Evolutionary conservation across 2,888 invertebrate species (phyloP), one percentile per base, ranked within the genome.

Genomic region (Steinernema scapterisci): DNA sequence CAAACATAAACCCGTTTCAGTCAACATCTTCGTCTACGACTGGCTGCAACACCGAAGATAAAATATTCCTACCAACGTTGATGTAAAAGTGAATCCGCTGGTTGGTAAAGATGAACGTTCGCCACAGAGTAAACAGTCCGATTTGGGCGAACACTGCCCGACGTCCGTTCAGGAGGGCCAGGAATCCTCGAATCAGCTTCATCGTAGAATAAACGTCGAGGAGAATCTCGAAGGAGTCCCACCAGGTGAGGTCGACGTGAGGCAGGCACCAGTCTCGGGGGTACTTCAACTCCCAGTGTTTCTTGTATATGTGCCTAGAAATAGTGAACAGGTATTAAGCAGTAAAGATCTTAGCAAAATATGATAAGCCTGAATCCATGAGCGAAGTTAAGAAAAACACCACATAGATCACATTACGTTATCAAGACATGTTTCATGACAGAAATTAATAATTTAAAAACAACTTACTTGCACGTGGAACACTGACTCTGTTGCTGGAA

Each of bases 401-500:
- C 13, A 7, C 13, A 45, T 45, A 9, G 45, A 13, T 9, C 45
- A 45, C 45, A 7, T 7, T 45, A 45, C 7, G 13, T 45, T 45
- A n/a, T 45, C 45, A 45, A 13, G 7, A 45, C 13, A 9, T 45
- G 45, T 13, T 13, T 9, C 13, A 45, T 45, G 13, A 45, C 45
- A 13, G 45, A 13, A 13, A n/a, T n/a, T 45, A 45, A 45, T 45
- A 9, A 45, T 45, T 9, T 45, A 45, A 45, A 7, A 45, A 45
- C 13, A 13, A 56, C 70, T 31, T 27, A 75, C 75, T 45, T 75
- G 75, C 75, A 75, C 25, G 75, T 74, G 44, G 75, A 74, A 25
- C 75, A 75, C 31, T 48, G 52, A 11, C 6, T 25, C 27, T 75
- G 75, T 45, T 75, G 75, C n/a, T 44, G 23, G 16, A 54, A 43